phyloP scores from a whole-genome alignment of 1,140 invertebrate genomes.

The Stratiolaelaps scimitus region DNA sequence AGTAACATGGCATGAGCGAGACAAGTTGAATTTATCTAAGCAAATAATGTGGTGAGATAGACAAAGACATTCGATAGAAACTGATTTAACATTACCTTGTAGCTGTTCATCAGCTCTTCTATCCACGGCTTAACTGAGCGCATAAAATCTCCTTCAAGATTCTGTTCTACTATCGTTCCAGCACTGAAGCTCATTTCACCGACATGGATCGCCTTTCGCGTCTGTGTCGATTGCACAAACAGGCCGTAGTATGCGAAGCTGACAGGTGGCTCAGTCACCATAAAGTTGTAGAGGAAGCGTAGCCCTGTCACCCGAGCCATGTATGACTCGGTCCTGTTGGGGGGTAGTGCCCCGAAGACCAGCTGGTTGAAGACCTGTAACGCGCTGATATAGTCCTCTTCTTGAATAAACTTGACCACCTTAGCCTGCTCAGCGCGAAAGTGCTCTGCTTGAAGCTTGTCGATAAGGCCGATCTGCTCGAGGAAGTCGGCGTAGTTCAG shows the following conservation, averaged over 20 bases:
- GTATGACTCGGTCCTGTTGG: slow-evolving; percentile 47
- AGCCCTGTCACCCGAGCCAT: slow-evolving; percentile 68
- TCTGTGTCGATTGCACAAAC: slow-evolving; percentile 43
- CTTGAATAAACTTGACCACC: slow-evolving; percentile 35
- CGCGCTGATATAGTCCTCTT: slow-evolving; percentile 32
- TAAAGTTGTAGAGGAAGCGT: slow-evolving; percentile 63
- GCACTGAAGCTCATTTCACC: slow-evolving; percentile 57
- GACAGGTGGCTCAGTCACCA: slow-evolving; percentile 48
- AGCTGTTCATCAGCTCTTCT: slow-evolving; percentile 48
- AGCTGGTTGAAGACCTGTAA: slow-evolving; percentile 53
- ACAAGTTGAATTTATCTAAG: too few relatives aligned
- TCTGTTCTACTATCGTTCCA: slow-evolving; percentile 48
- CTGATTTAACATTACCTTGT: slow-evolving; percentile 31
- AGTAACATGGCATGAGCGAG: too few relatives aligned
- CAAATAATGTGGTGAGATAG: too few relatives aligned
- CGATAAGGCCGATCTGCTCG: too few relatives aligned
- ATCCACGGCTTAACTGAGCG: slow-evolving; percentile 63
- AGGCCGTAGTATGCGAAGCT: slow-evolving; percentile 41
- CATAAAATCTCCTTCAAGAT: slow-evolving; percentile 65
- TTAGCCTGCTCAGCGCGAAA: slow-evolving; percentile 51
- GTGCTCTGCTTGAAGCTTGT: slow-evolving; percentile 44
- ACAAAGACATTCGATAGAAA: too few relatives aligned
- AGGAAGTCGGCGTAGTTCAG: slow-evolving; percentile 64
- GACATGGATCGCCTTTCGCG: slow-evolving; percentile 63
- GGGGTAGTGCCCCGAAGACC: slow-evolving; percentile 53